Percentiles rank a stretch among this genome's conserved stretches.
Conservation (phyloP, 2,797 vertebrate species). For the Eidolon dupreanum region DNA sequence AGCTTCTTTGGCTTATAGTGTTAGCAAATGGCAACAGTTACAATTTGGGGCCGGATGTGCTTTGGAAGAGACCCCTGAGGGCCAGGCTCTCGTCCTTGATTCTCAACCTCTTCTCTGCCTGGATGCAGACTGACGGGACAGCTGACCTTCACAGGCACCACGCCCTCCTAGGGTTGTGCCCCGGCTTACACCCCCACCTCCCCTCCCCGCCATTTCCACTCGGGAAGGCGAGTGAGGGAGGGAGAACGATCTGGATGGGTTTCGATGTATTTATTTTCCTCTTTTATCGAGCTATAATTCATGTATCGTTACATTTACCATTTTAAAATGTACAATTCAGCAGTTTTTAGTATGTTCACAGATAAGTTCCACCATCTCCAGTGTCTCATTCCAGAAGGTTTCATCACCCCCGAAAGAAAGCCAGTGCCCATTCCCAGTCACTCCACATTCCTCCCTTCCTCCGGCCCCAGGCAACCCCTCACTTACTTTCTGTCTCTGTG, state of each 20-base stretch:
- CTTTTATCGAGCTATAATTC: neutral
- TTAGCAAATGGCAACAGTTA: neutral
- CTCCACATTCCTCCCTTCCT: no score
- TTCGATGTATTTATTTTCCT: neutral
- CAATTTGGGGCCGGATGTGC: neutral
- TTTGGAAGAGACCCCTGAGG: neutral
- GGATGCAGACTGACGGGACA: neutral
- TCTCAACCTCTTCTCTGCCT: neutral
- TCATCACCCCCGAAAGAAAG: neutral
- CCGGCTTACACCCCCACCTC: neutral
- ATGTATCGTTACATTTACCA: rapidly evolving
- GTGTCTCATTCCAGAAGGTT: neutral
- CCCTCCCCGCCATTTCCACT: neutral
- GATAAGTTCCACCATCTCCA: neutral
- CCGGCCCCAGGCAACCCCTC: neutral
- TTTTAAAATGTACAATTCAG: neutral
- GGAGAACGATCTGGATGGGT: neutral
- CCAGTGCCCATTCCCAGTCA: neutral
- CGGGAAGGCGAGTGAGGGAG: neutral
- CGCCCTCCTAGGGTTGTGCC: neutral
- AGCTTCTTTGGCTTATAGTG: neutral
- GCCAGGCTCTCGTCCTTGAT: neutral
- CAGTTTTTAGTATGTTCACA: neutral
- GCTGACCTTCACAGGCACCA: rapidly evolving
- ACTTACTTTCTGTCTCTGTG: neutral